Evolutionary conservation across 2,113 vertebrate species (phyloP).

Genomic region (Xenopus laevis): DNA sequence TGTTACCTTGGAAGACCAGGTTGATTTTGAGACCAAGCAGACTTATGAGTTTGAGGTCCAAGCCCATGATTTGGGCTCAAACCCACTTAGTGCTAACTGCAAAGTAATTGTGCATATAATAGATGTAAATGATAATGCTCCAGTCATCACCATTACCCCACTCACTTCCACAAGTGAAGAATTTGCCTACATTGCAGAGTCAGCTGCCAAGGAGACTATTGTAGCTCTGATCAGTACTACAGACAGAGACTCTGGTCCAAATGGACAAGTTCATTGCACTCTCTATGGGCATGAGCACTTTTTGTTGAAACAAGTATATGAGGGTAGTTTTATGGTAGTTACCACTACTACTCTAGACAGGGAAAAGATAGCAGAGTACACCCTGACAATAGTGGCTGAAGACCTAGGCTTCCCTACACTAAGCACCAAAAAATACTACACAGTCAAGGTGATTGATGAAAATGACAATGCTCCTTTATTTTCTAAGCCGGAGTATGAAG

Average conservation of each 20-base stretch:
- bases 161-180: constrained; percentile 67
- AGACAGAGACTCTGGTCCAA: constrained; percentile 83
- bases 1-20: constrained; percentile 70
- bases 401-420: constrained; percentile 81
- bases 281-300: constrained; percentile 87
- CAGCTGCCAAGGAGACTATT: constrained; percentile 79
- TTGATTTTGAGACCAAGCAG: constrained; percentile 85
- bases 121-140: constrained; percentile 91
- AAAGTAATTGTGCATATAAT: constrained; percentile 84
- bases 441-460: constrained; percentile 78
- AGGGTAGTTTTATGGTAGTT: constrained; percentile 87
- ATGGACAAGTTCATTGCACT: constrained; percentile 85
- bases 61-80: constrained; percentile 80
- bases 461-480: constrained; percentile 88
- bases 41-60: constrained; percentile 87
- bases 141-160: constrained; percentile 84
- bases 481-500: constrained; percentile 72
- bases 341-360: constrained; percentile 78
- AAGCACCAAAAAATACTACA: constrained; percentile 75
- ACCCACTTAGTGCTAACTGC: constrained; percentile 79
- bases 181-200: constrained; percentile 66
- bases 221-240: constrained; percentile 89
- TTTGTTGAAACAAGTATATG: constrained; percentile 80
- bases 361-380: constrained; percentile 83
- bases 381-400: constrained; percentile 86